Conservation (phyloP, 2,888 invertebrate genomes). For the Smittia aterrima region DNA sequence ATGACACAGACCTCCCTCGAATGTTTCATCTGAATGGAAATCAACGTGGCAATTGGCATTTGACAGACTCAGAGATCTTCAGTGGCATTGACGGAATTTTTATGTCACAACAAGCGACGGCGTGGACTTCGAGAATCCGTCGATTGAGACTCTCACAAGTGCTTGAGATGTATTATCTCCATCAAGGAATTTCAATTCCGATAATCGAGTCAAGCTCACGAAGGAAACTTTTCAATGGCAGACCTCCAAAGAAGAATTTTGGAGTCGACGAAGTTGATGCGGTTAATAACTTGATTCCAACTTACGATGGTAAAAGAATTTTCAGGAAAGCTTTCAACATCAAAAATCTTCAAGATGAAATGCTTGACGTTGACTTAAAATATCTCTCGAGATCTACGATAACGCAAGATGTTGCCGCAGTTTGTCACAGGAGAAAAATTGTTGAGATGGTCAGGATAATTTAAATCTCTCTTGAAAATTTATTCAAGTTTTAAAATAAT, state of each 20-base stretch:
- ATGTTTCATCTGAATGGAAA: constrained; percentile 44
- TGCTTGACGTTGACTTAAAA: constrained; percentile 34
- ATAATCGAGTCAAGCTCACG: constrained; percentile 52
- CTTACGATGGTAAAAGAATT: not conserved
- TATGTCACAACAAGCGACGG: constrained; percentile 56
- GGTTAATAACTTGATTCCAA: not conserved
- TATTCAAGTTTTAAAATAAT: not conserved
- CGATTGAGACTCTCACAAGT: constrained; percentile 62
- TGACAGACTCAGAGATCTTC: constrained; percentile 67
- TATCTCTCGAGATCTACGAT: constrained; percentile 33
- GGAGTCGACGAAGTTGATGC: not conserved
- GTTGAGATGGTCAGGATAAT: constrained; percentile 42
- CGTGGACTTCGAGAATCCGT: constrained; percentile 57
- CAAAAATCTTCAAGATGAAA: constrained; percentile 9
- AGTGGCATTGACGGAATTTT: constrained; percentile 63
- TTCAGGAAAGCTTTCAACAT: constrained; percentile 32
- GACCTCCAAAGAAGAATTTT: not conserved
- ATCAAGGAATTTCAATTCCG: constrained; percentile 61
- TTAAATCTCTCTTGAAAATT: too few species aligned
- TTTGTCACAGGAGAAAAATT: constrained; percentile 44
- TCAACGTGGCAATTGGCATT: constrained; percentile 60
- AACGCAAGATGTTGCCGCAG: constrained; percentile 42
- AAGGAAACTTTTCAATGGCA: not conserved
- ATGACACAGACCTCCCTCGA: constrained; percentile 62
- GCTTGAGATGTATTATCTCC: constrained; percentile 67